Evolutionary conservation across 2,797 vertebrate species (phyloP).

Genomic region (Amblyopsis hoosieri): DNA sequence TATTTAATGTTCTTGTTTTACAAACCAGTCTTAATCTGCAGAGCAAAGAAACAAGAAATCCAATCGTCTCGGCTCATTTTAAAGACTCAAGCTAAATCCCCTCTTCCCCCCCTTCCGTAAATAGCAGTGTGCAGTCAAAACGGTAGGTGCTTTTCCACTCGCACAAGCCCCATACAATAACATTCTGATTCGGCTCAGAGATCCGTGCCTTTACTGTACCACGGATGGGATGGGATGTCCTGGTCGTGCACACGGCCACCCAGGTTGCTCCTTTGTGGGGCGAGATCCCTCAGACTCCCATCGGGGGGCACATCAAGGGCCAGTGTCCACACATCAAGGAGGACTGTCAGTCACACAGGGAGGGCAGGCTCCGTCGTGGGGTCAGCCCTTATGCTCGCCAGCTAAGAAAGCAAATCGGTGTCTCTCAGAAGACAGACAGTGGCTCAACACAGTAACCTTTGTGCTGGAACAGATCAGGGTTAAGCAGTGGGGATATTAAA

Average conservation of each 20-base stretch:
- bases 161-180: slow-evolving; percentile 64
- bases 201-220: slow-evolving; percentile 78
- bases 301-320: slow-evolving; percentile 71
- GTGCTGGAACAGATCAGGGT: slow-evolving; percentile 58
- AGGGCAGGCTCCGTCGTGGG: slow-evolving; percentile 77
- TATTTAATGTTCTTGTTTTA: slow-evolving; percentile 81
- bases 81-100: slow-evolving; percentile 41
- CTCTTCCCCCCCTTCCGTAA: slow-evolving; percentile 11
- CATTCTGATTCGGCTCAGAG: slow-evolving; percentile 60
- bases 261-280: slow-evolving; percentile 74
- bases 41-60: slow-evolving; percentile 81
- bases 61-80: slow-evolving; percentile 66
- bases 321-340: slow-evolving; percentile 75
- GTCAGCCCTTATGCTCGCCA: slow-evolving; percentile 85
- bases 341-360: slow-evolving; percentile 80
- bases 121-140: slow-evolving; percentile 50
- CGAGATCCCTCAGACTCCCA: slow-evolving; percentile 72
- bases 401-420: slow-evolving; percentile 82
- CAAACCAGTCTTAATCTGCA: slow-evolving; percentile 73
- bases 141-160: slow-evolving; percentile 38
- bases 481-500: slow-evolving; percentile 45
- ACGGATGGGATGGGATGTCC: slow-evolving; percentile 67
- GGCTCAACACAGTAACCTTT: slow-evolving; percentile 72
- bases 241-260: slow-evolving; percentile 66
- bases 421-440: slow-evolving; percentile 65